A percentile compares a stretch with the other conserved stretches of the same genome.
Evolutionary conservation across 1,140 invertebrate species (phyloP).

Genomic region (Rhyzopertha dominica): DNA sequence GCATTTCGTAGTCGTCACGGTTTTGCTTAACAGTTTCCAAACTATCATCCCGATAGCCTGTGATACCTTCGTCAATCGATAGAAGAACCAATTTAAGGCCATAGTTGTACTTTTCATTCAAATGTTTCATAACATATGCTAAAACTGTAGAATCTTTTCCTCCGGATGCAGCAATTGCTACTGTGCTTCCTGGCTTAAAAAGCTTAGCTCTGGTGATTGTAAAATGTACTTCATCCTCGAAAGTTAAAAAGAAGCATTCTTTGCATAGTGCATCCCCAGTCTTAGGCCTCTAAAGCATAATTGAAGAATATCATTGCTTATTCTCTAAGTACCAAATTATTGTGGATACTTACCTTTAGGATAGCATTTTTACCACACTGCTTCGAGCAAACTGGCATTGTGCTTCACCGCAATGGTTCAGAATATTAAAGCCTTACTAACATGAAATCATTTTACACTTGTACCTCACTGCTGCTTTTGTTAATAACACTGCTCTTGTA

Average conservation of each 20-base stretch:
- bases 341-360: constrained; percentile 55
- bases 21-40: constrained; percentile 96
- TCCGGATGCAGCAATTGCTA: constrained; percentile 95
- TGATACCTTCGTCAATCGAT: constrained; percentile 98
- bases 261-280: constrained; percentile 90
- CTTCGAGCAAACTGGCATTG: constrained; percentile 62
- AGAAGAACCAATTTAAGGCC: constrained; percentile 86
- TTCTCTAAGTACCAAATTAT: constrained; percentile 8
- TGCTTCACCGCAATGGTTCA: too few relatives aligned
- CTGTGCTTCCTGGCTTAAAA: constrained; percentile 80
- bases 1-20: constrained; percentile 86
- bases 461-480: too few relatives aligned
- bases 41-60: constrained; percentile 97
- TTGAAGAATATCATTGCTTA: not conserved
- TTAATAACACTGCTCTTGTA: too few relatives aligned
- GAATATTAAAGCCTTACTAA: too few relatives aligned
- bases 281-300: constrained; percentile 70
- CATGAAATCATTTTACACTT: too few relatives aligned
- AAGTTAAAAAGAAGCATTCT: constrained; percentile 90
- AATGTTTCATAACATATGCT: constrained; percentile 82
- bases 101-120: constrained; percentile 92
- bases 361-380: constrained; percentile 67
- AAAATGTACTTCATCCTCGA: constrained; percentile 95
- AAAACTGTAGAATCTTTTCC: constrained; percentile 99
- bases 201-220: constrained; percentile 84